A percentile compares a stretch with the other conserved stretches of the same genome.
Conservation (phyloP, 2,888 invertebrate species). For the Scaptomyza caliginosa region DNA sequence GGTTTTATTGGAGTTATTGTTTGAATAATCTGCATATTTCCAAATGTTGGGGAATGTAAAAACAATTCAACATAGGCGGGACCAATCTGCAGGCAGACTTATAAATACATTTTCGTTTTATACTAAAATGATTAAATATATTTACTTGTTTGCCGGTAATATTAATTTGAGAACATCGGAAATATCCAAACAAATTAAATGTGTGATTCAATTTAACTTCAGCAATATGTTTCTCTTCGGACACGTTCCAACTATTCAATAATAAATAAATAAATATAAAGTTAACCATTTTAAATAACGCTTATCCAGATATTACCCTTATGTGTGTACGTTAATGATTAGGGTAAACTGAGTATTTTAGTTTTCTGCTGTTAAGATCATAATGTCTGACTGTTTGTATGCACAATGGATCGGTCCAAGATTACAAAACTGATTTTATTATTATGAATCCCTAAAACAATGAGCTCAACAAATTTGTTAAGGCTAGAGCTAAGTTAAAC, state of each 20-base stretch:
- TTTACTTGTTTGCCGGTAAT: conserved; percentile 36
- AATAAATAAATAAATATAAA: background rate
- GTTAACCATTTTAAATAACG: background rate
- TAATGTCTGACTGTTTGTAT: too few species aligned
- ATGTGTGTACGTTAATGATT: too few species aligned
- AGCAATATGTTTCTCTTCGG: conserved; percentile 33
- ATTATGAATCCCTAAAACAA: too few species aligned
- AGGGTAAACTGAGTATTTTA: too few species aligned
- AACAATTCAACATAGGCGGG: conserved; percentile 91
- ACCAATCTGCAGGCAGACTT: conserved; percentile 85
- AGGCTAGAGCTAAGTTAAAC: too few species aligned
- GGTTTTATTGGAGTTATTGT: conserved; percentile 92
- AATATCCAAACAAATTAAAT: conserved; percentile 32
- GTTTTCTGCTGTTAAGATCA: too few species aligned
- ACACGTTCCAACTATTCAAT: conserved; percentile 34
- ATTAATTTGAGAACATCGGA: conserved; percentile 25
- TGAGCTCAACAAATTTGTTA: too few species aligned
- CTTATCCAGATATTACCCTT: too few species aligned
- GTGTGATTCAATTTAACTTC: conserved; percentile 29
- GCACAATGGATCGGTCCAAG: too few species aligned
- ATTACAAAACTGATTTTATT: too few species aligned
- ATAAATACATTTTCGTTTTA: background rate
- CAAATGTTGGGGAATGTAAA: conserved; percentile 86
- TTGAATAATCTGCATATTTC: conserved; percentile 88
- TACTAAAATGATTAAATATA: background rate